Percentiles rank a stretch among this genome's conserved stretches.
Conservation (phyloP, 2,113 vertebrate genomes). For the Desmodus rotundus region DNA sequence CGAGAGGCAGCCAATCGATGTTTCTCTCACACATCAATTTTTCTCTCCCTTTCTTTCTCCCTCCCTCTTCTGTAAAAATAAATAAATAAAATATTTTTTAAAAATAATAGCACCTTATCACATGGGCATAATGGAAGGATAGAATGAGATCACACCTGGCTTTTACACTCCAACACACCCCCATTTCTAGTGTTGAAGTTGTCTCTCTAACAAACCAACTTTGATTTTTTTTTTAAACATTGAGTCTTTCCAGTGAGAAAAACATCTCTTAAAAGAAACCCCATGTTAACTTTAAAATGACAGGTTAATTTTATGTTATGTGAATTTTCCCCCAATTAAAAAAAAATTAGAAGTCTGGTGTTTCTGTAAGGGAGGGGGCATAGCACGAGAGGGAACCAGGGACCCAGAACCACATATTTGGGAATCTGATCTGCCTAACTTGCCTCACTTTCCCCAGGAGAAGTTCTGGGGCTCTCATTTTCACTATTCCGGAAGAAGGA, state of each 20-base stretch:
- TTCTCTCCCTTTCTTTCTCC: too few species aligned
- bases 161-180: background rate
- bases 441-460: constrained; percentile 43
- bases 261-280: constrained; percentile 8
- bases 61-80: too few species aligned
- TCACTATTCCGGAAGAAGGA: constrained; percentile 64
- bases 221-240: constrained; percentile 37
- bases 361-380: background rate
- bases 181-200: background rate
- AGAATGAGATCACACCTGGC: background rate
- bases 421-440: background rate
- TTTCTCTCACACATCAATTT: too few species aligned
- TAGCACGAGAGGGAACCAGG: background rate
- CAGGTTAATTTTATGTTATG: constrained; percentile 10
- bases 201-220: background rate
- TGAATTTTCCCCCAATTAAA: background rate
- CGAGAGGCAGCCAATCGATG: too few species aligned
- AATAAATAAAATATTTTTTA: too few species aligned
- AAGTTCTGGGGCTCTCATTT: constrained; percentile 51
- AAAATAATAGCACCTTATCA: background rate
- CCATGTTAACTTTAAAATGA: background rate
- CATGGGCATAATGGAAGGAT: background rate
- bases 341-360: background rate
- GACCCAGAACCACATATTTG: background rate
- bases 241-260: background rate